Conservation (phyloP, 1,140 invertebrate species). For the Caenorhabditis brenneri region DNA sequence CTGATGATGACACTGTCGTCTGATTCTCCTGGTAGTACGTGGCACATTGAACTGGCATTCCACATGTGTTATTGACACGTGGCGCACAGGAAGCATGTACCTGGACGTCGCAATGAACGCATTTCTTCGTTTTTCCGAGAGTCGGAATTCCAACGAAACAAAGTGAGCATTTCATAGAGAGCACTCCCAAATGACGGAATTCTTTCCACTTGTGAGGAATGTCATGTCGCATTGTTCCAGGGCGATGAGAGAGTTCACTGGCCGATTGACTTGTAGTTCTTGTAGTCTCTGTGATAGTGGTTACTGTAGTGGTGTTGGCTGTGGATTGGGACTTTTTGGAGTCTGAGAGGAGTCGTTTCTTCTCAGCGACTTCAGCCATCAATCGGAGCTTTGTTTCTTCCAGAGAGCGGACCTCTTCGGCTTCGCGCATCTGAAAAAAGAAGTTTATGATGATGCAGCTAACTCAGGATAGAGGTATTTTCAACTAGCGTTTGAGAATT, state of each 20-base stretch:
- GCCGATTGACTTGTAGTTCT: constrained; percentile 16
- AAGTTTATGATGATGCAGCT: too few species aligned
- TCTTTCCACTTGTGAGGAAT: constrained; percentile 55
- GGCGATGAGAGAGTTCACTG: neutral
- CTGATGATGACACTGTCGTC: constrained; percentile 16
- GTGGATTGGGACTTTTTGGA: neutral
- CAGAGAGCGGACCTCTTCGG: neutral
- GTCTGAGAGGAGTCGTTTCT: neutral
- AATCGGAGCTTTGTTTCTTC: neutral
- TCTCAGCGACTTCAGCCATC: neutral
- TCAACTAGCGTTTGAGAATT: too few species aligned
- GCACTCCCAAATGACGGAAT: constrained; percentile 24
- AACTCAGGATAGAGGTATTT: too few species aligned
- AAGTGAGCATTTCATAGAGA: constrained; percentile 43
- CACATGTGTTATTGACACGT: constrained; percentile 50
- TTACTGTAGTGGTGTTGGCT: neutral
- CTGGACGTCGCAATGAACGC: constrained; percentile 30
- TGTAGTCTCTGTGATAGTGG: neutral
- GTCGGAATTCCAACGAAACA: constrained; percentile 46
- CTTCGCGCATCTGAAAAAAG: constrained; percentile 32
- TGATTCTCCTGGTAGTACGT: constrained; percentile 42
- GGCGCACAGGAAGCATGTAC: constrained; percentile 43
- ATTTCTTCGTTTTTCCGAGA: constrained; percentile 9
- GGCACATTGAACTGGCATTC: constrained; percentile 47
- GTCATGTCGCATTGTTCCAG: constrained; percentile 51